Conservation (phyloP, 1,140 invertebrate species). For the Drosophila watanabei region DNA sequence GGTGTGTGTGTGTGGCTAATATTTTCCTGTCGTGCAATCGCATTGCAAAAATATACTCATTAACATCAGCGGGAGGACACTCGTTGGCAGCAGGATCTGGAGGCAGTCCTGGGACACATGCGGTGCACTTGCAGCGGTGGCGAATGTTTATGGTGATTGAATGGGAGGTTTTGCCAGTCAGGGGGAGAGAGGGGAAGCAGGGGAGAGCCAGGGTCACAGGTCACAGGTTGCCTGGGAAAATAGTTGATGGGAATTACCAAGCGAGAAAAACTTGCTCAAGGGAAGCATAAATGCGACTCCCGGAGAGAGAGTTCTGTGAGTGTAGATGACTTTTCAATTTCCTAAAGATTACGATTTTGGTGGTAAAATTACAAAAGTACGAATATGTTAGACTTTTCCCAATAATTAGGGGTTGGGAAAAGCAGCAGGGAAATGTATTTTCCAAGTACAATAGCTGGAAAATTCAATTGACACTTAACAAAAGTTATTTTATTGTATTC, state of each 20-base stretch:
- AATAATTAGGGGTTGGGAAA: conserved; percentile 20
- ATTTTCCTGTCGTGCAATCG: conserved; percentile 73
- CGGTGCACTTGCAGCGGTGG: conserved; percentile 75
- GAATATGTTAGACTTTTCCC: neutral
- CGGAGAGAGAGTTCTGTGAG: conserved; percentile 5
- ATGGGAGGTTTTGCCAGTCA: conserved; percentile 40
- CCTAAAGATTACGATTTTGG: neutral
- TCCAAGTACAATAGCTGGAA: neutral
- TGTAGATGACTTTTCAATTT: conserved; percentile 37
- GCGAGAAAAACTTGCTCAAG: conserved; percentile 4
- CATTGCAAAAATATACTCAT: conserved; percentile 73
- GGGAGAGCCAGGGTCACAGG: conserved; percentile 24
- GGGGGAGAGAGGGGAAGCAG: neutral
- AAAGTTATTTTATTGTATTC: neutral
- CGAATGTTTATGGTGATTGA: conserved; percentile 69
- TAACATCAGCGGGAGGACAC: conserved; percentile 64
- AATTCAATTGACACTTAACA: conserved; percentile 3
- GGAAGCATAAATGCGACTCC: conserved; percentile 11
- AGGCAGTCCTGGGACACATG: conserved; percentile 59
- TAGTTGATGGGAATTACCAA: conserved; percentile 35
- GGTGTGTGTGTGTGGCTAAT: conserved; percentile 75
- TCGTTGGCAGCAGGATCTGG: neutral
- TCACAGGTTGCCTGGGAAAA: conserved; percentile 71
- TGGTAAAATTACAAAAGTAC: neutral
- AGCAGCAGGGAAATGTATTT: conserved; percentile 10